Percentiles rank a stretch among this genome's conserved stretches.
Conservation (phyloP, 1,140 invertebrate genomes). For the Ceratoteleas bidentatus region DNA sequence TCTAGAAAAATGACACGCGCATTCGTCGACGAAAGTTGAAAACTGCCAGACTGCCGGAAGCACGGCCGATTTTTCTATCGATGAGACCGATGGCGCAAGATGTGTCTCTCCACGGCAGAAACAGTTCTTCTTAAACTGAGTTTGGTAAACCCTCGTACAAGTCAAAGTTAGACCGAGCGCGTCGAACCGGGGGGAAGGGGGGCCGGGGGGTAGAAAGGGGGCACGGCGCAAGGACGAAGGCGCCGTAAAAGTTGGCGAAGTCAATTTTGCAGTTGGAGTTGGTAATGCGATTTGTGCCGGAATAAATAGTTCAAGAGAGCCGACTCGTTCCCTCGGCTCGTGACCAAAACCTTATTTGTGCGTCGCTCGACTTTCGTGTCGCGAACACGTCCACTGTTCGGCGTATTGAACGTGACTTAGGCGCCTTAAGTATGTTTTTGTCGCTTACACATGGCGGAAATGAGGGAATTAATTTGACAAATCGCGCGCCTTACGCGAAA, state of each 20-base stretch:
- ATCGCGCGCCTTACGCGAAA: constrained; percentile 18
- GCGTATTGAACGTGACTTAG: constrained; percentile 66
- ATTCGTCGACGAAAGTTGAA: constrained; percentile 69
- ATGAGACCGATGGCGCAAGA: constrained; percentile 69
- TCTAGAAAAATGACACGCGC: constrained; percentile 21
- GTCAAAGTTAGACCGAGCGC: constrained; percentile 77
- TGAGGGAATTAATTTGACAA: constrained; percentile 61
- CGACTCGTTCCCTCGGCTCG: constrained; percentile 60
- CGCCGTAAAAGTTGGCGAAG: constrained; percentile 80
- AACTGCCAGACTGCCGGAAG: constrained; percentile 71
- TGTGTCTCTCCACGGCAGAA: constrained; percentile 72
- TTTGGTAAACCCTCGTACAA: constrained; percentile 80
- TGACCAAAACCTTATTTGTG: constrained; percentile 65
- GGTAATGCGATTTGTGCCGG: constrained; percentile 81
- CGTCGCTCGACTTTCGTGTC: constrained; percentile 57
- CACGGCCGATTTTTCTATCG: constrained; percentile 74
- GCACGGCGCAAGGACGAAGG: constrained; percentile 69
- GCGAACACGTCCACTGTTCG: constrained; percentile 62
- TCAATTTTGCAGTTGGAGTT: constrained; percentile 82
- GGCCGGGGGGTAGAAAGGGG: too few species aligned
- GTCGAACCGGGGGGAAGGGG: too few species aligned
- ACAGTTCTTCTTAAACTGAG: constrained; percentile 81
- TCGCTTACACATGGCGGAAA: constrained; percentile 54
- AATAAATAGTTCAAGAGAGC: constrained; percentile 78
- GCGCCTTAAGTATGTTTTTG: constrained; percentile 62